Conservation (phyloP, 1,140 invertebrate species). For the Cotesia chilonis region DNA sequence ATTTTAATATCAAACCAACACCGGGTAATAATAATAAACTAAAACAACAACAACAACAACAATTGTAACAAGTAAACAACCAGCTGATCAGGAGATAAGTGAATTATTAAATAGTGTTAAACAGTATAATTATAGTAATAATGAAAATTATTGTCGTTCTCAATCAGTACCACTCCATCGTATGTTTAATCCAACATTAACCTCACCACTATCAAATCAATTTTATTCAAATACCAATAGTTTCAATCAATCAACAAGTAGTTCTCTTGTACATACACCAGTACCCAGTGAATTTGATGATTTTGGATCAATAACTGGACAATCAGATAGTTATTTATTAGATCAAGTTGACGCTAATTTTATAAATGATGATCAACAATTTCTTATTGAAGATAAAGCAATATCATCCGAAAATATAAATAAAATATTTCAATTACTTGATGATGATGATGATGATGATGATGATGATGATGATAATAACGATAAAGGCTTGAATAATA, state of each 20-base stretch:
- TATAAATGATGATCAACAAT: conserved; percentile 55
- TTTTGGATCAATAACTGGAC: conserved; percentile 68
- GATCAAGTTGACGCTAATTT: conserved; percentile 58
- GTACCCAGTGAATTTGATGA: conserved; percentile 76
- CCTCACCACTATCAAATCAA: conserved; percentile 54
- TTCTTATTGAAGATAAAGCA: conserved; percentile 59
- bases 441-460: conserved; percentile 47
- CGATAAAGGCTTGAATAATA: conserved; percentile 49
- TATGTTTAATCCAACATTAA: conserved; percentile 64
- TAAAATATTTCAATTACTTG: conserved; percentile 60
- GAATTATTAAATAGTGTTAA: conserved; percentile 55
- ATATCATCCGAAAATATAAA: conserved; percentile 61
- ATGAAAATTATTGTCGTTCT: conserved; percentile 69
- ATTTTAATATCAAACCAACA: conserved; percentile 28
- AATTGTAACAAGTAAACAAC: conserved; percentile 46
- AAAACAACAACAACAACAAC: too few relatives aligned
- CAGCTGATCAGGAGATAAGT: conserved; percentile 59
- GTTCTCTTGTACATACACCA: conserved; percentile 74
- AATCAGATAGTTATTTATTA: conserved; percentile 62
- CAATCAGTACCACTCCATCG: conserved; percentile 80
- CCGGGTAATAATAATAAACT: too few relatives aligned
- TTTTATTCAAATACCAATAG: conserved; percentile 52
- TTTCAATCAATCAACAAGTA: conserved; percentile 68
- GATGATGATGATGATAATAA: conserved; percentile 54
- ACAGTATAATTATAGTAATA: conserved; percentile 39